These are phyloP conservation scores for Rhingia rostrata DNA, from an alignment of 2,888 invertebrate species.

Conservation along the genomic window DNA sequence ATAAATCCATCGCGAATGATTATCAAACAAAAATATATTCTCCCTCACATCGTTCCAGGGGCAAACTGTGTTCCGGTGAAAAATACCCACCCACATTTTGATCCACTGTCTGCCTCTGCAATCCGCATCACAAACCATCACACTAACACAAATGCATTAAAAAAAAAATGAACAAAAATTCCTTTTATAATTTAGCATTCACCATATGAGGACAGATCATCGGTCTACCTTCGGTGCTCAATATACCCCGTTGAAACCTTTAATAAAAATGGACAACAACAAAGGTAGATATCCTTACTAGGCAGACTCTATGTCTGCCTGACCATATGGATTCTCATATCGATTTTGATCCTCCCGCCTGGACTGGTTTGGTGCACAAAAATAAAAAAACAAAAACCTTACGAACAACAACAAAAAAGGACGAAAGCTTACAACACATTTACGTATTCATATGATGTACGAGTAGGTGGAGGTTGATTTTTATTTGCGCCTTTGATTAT, in stretches of 20 bases:
- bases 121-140: background rate
- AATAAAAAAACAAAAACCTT: too few relatives aligned
- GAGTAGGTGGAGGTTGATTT: constrained; percentile 44
- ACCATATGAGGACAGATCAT: constrained; percentile 58
- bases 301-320: constrained; percentile 7
- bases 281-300: background rate
- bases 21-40: background rate
- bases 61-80: background rate
- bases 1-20: background rate
- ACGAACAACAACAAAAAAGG: background rate
- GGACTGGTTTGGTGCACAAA: background rate
- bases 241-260: constrained; percentile 6
- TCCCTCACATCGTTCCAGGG: background rate
- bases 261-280: background rate
- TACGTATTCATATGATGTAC: constrained; percentile 30
- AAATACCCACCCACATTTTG: constrained; percentile 8
- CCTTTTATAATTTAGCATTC: constrained; percentile 47
- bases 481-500: constrained; percentile 70
- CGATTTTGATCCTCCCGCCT: constrained; percentile 37
- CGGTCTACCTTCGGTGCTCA: constrained; percentile 22
- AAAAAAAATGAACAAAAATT: constrained; percentile 8
- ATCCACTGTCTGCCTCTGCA: constrained; percentile 7
- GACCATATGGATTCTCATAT: constrained; percentile 44
- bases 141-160: background rate
- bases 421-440: constrained; percentile 57